Percentiles rank a stretch among this genome's conserved stretches.
These are phyloP conservation scores for Cantharis rufa DNA, from an alignment of 2,888 invertebrate species.

Conservation along the genomic window DNA sequence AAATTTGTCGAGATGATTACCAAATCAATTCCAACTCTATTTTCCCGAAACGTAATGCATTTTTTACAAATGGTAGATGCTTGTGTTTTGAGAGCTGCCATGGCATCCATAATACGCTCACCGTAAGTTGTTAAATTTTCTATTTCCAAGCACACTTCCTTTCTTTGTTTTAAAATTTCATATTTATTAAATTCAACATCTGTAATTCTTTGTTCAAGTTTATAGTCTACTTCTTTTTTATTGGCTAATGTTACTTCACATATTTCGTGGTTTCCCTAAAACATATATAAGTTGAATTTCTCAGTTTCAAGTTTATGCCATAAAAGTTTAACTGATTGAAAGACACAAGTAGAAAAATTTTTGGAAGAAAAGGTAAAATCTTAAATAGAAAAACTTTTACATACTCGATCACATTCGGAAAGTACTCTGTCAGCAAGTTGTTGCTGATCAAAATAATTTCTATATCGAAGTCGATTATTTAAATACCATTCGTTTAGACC, in stretches of 20 bases:
- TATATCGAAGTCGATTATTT: conserved; percentile 69
- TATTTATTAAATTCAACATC: conserved; percentile 81
- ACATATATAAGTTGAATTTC: not conserved
- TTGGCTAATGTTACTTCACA: conserved; percentile 72
- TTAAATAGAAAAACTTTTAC: not conserved
- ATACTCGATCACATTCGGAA: conserved; percentile 60
- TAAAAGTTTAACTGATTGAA: no score
- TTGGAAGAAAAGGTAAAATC: no score
- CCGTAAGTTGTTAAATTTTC: conserved; percentile 79
- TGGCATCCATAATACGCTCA: conserved; percentile 74
- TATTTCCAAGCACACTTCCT: conserved; percentile 75
- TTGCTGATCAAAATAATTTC: conserved; percentile 80
- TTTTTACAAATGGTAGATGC: conserved; percentile 71
- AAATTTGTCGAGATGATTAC: conserved; percentile 52
- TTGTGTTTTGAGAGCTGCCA: conserved; percentile 70
- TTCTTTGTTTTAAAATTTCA: conserved; percentile 77
- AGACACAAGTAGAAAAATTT: no score
- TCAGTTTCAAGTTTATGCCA: no score
- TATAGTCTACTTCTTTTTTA: conserved; percentile 77
- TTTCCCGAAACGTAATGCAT: conserved; percentile 78
- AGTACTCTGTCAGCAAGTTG: conserved; percentile 80
- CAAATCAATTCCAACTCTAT: conserved; percentile 77
- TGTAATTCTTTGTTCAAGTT: conserved; percentile 77
- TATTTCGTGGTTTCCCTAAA: conserved; percentile 70
- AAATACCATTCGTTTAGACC: conserved; percentile 76